Conservation (phyloP, 2,888 invertebrate species). For the Phania funesta region DNA sequence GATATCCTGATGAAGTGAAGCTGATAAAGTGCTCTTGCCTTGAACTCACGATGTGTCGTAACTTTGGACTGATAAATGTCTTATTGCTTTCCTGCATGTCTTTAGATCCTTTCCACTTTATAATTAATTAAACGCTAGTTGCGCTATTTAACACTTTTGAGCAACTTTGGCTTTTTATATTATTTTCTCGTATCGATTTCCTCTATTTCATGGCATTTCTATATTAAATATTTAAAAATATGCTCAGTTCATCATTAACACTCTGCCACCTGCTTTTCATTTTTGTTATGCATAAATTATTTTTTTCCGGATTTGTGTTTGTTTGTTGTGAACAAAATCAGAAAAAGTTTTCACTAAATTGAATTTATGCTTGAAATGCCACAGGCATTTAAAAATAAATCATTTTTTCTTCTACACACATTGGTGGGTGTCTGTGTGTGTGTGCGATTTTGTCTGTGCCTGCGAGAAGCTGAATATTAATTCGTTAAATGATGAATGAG, state of each 20-base stretch:
- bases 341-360: not conserved
- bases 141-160: too few species aligned
- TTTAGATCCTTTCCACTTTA: too few species aligned
- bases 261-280: not conserved
- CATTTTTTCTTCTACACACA: not conserved
- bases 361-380: constrained; percentile 2
- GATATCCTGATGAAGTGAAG: too few species aligned
- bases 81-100: too few species aligned
- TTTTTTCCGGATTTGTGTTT: not conserved
- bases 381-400: not conserved
- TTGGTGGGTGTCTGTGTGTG: not conserved
- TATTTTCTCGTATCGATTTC: too few species aligned
- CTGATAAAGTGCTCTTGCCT: too few species aligned
- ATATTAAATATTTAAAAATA: not conserved
- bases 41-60: too few species aligned
- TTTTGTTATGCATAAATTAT: not conserved
- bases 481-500: constrained; percentile 14
- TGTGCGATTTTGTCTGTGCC: not conserved
- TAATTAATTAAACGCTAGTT: too few species aligned
- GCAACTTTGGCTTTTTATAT: too few species aligned
- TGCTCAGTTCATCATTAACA: constrained; percentile 10
- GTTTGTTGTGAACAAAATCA: not conserved
- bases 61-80: too few species aligned
- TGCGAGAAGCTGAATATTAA: not conserved
- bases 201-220: too few species aligned